Evolutionary conservation across 2,113 vertebrate genomes (phyloP).

Genomic region (Toxotes chatareus): DNA sequence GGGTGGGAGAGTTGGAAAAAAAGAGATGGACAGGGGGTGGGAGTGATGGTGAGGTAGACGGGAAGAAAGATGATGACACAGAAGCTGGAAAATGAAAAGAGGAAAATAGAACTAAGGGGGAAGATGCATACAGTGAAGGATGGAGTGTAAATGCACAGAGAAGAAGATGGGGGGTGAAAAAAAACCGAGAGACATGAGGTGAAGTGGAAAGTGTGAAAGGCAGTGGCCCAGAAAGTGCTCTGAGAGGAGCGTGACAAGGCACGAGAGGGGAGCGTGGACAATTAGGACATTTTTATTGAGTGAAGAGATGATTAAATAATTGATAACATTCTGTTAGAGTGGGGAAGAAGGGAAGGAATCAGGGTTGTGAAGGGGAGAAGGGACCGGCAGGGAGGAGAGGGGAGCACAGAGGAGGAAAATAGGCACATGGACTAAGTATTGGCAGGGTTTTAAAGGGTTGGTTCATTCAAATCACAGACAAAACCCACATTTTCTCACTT

Average conservation of each 20-base stretch:
- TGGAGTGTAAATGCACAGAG: constrained; percentile 25
- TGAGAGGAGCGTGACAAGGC: constrained; percentile 39
- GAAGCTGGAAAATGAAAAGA: constrained; percentile 14
- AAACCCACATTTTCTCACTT: background rate
- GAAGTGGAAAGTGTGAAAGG: constrained; percentile 70
- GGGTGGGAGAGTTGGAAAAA: constrained; percentile 24
- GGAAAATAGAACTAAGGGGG: constrained; percentile 14
- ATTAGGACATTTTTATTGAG: constrained; percentile 77
- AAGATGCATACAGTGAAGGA: background rate
- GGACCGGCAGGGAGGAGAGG: background rate
- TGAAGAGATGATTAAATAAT: constrained; percentile 76
- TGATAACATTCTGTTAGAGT: constrained; percentile 55
- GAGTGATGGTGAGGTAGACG: constrained; percentile 38
- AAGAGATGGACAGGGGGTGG: constrained; percentile 13
- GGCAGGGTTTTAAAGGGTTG: background rate
- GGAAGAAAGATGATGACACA: constrained; percentile 31
- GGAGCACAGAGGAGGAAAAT: constrained; percentile 5
- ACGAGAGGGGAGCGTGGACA: constrained; percentile 57
- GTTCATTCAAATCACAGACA: background rate
- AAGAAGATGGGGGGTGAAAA: background rate
- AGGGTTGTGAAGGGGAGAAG: constrained; percentile 31
- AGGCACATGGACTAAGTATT: background rate
- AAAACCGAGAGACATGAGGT: constrained; percentile 30
- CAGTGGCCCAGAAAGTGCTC: constrained; percentile 45
- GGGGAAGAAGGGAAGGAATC: constrained; percentile 25